Evolutionary conservation across 1,140 invertebrate species (phyloP), one percentile per base, ranked within the genome.

Genomic region (Zaprionus davidi): DNA sequence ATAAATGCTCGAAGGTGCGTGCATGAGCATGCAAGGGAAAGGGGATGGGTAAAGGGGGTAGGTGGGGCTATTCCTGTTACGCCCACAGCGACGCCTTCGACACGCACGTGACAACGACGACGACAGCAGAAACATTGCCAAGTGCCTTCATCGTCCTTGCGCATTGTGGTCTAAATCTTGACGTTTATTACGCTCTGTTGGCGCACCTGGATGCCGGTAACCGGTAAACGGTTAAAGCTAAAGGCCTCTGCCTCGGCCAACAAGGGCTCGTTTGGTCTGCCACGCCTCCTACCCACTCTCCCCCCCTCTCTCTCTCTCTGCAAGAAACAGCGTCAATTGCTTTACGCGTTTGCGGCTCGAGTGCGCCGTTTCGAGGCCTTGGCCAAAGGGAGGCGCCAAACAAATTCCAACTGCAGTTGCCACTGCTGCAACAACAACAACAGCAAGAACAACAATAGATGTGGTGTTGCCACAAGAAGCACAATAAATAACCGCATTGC

Each of bases 141-240:
- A 34, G 41, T 60, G 57, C 56, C 28, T 62, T 12, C 63, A 26
- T 36, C 9, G 46, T 64, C 28, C 60, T 34, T 64, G 24, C 59
- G 78, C 60, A 57, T 77, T 83, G 68, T 72, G 74, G 79, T 83
- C 81, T 71, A 72, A 88, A 78, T 81, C 81, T 84, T 88, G 74
- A 70, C 84, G 78, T 87, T 87, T 87, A 87, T 87, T 88, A 81
- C 84, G 84, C 84, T 84, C 78, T 88, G 78, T 88, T 87, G 84
- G 81, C 72, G 71, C 71, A 69, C 49, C 63, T 55, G 55, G 71
- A 59, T 70, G 73, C 51, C 36, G 64, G 63, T 24, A 44, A 36
- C 60, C 60, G 60, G 44, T 64, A 66, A 80, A 76, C 78, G 78
- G 28, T 36, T 36, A 65, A 65, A 13, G 63, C 13, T 38, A 36